Conservation (phyloP, 2,113 vertebrate species). For the Larimichthys crocea region DNA sequence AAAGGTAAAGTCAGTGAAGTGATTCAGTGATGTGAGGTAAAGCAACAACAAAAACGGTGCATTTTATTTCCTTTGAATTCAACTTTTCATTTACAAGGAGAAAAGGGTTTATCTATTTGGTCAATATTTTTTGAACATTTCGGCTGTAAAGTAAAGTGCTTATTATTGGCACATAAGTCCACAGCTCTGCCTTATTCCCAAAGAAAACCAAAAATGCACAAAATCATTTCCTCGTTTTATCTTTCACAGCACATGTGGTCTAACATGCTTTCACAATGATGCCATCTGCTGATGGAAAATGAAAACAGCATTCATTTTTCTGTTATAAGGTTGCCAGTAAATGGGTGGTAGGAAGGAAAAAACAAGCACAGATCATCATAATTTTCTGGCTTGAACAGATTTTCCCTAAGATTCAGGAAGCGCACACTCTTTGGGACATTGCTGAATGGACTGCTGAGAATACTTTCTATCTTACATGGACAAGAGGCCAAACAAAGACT, state of each 20-base stretch:
- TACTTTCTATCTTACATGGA: slow-evolving; percentile 32
- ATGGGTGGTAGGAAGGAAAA: slow-evolving; percentile 31
- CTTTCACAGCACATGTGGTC: neutral
- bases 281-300: slow-evolving; percentile 72
- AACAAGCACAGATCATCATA: slow-evolving; percentile 28
- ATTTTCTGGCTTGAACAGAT: slow-evolving; percentile 50
- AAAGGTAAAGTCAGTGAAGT: neutral
- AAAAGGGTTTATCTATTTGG: neutral
- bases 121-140: neutral
- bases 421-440: slow-evolving; percentile 34
- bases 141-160: neutral
- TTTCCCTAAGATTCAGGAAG: slow-evolving; percentile 64
- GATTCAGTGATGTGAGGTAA: neutral
- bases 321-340: slow-evolving; percentile 33
- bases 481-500: slow-evolving; percentile 31
- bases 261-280: slow-evolving; percentile 48
- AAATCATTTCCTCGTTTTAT: neutral
- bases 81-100: neutral
- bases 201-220: neutral
- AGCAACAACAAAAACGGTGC: too few relatives aligned
- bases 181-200: neutral
- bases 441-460: slow-evolving; percentile 23
- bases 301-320: slow-evolving; percentile 52
- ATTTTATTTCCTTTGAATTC: too few relatives aligned
- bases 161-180: neutral